These are phyloP conservation scores for Drosophila stalkeri DNA, from an alignment of 2,888 invertebrate genomes.

Conservation along the genomic window DNA sequence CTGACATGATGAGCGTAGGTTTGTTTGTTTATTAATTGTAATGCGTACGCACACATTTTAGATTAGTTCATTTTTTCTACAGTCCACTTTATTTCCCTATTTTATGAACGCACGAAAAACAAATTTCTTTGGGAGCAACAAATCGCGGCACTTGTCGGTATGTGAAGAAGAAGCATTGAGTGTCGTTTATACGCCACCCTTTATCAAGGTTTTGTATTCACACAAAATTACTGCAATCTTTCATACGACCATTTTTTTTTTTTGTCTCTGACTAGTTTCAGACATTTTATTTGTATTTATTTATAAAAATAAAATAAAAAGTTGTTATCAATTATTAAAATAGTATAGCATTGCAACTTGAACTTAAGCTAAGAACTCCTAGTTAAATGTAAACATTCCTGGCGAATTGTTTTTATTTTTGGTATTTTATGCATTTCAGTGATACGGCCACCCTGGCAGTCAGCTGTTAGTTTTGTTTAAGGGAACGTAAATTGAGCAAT, in stretches of 20 bases:
- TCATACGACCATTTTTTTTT: not conserved
- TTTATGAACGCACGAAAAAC: conserved; percentile 40
- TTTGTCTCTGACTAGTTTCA: not conserved
- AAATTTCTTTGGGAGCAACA: conserved; percentile 57
- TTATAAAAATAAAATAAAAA: not conserved
- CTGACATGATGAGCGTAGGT: conserved; percentile 59
- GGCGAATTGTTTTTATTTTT: conserved; percentile 28
- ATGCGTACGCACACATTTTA: conserved; percentile 31
- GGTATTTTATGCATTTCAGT: not conserved
- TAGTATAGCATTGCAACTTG: not conserved
- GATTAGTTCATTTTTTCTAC: conserved; percentile 5
- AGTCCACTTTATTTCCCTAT: conserved; percentile 32
- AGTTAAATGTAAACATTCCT: conserved; percentile 13
- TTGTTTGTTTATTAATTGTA: conserved; percentile 24
- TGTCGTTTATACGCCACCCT: conserved; percentile 34
- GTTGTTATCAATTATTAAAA: not conserved
- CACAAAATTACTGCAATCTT: not conserved
- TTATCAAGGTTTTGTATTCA: conserved; percentile 9
- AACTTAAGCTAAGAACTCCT: not conserved
- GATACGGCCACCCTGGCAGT: conserved; percentile 26
- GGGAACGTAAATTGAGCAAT: conserved; percentile 35
- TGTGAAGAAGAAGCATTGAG: conserved; percentile 52
- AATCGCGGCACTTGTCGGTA: conserved; percentile 64
- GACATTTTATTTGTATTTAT: not conserved
- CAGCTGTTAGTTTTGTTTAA: conserved; percentile 50